Evolutionary conservation across 2,888 invertebrate genomes (phyloP), one percentile per base, ranked within the genome.

Genomic region (Hyalella azteca): DNA sequence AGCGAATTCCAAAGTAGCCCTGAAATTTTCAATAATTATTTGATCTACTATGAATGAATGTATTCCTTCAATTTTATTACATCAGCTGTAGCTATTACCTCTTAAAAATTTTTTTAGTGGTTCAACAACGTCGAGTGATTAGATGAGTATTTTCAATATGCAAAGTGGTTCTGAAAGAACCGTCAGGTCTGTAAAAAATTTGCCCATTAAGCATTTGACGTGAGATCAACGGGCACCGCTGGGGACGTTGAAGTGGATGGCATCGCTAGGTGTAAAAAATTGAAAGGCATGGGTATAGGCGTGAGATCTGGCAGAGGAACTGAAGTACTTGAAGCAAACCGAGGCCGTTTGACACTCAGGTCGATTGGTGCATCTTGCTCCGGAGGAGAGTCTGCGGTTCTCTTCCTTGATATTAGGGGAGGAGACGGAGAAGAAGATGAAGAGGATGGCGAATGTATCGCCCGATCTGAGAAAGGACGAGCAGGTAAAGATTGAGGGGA

Each of bases 351-450:
- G 13, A 83, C 79, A 49, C 83, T 81, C 13, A 83, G 78, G 76
- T 83, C 83, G 59, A 83, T 83, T 54, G 83, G 83, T n/a, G 80
- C 81, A 49, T 83, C 83, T 66, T 83, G 83, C 60, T 83, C 83
- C 15, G 83, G 80, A 9, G 76, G 78, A 39, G 83, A 81, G 45
- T 79, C 81, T n/a, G 83, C 81, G 76, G 73, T 41, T n/a, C 81
- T 73, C 41, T 83, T 83, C 49, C 83, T 41, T 15, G 54, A 36
- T 19, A 48, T 73, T 13, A 79, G 73, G 26, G 79, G 81, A 48
- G 60, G 77, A 29, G 40, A 76, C 48, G 59, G 81, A 73, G 76
- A 76, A 36, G 41, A 36, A 26, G 77, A 77, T 39, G 59, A 50
- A 26, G 73, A 77, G 40, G 59, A 32, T 5, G 54, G 26, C 39